Base-by-base conservation (phyloP, 2,113 vertebrate genomes). In the Tinamus guttatus region DNA sequence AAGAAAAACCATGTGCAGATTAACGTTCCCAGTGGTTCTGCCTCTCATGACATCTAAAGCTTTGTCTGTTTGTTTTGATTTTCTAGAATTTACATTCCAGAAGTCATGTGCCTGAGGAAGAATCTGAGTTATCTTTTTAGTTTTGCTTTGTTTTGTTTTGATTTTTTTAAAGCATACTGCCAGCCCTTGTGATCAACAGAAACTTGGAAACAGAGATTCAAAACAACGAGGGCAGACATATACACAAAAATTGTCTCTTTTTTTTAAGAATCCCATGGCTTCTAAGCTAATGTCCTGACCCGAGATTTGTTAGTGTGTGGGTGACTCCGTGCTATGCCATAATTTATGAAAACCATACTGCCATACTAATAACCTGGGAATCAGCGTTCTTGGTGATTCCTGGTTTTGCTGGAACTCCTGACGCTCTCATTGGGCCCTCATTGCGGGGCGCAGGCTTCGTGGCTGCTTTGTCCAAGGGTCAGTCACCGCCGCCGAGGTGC, bases 61-160 rank as follows among this genome's bases (percentile, higher is more conserved):
- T 91, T 80, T 76, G 2, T 69, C n/a, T 87, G 14, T 56, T 87
- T 82, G 36, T 68, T 87, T 87, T 93, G 64, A 43, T 89, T 95
- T 71, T 68, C n/a, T 47, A 10, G n/a, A 78, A 67, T 6, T 90
- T 63, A 21, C 51, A 45, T 91, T 94, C 71, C 71, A 75, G 71
- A 75, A 71, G 68, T 40, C 67, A 62, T 0, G 0, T 79, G n/a
- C 25, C 18, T 34, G 13, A 18, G 74, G 59, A 67, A 67, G 71
- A 89, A 93, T 91, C 59, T 89, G 59, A 30, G 27, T 62, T 85
- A 22, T 80, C 74, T 49, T 92, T 85, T 63, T 79, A 64, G 5
- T 81, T 92, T 77, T 69, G n/a, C 22, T 63, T 58, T 54, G n/a
- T 4, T 15, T 34, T 40, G 24, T 24, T 65, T 43, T 63, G 20